These are phyloP conservation scores for Cerastis rubricosa DNA, from an alignment of 2,888 invertebrate species.

Conservation along the genomic window DNA sequence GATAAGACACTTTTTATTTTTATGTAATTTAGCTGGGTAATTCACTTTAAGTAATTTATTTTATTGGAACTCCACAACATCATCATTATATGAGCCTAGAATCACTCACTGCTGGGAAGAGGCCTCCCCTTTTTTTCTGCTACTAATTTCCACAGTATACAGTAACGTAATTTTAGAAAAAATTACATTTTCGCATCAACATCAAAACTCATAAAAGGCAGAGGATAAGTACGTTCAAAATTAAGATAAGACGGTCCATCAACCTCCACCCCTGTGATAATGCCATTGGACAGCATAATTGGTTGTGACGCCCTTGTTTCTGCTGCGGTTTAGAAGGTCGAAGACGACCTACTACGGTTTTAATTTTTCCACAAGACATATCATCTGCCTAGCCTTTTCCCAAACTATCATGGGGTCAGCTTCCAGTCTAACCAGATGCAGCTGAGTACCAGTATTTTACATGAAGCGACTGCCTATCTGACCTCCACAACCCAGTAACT, in stretches of 20 bases:
- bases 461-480: too few species aligned
- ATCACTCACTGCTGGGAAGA: too few species aligned
- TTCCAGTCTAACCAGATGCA: too few species aligned
- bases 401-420: too few species aligned
- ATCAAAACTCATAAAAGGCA: neutral
- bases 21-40: neutral
- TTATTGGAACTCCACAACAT: neutral
- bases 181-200: neutral
- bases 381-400: too few species aligned
- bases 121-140: too few species aligned
- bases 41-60: neutral
- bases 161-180: neutral
- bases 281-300: neutral
- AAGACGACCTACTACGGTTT: too few species aligned
- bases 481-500: too few species aligned
- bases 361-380: too few species aligned
- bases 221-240: neutral
- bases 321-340: neutral
- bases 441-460: too few species aligned
- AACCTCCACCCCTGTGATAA: neutral
- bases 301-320: neutral
- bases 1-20: neutral
- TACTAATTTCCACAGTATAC: neutral
- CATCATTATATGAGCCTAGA: too few species aligned
- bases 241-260: neutral